These are phyloP conservation scores for Danio aesculapii DNA, from an alignment of 2,797 vertebrate genomes.

Conservation along the genomic window DNA sequence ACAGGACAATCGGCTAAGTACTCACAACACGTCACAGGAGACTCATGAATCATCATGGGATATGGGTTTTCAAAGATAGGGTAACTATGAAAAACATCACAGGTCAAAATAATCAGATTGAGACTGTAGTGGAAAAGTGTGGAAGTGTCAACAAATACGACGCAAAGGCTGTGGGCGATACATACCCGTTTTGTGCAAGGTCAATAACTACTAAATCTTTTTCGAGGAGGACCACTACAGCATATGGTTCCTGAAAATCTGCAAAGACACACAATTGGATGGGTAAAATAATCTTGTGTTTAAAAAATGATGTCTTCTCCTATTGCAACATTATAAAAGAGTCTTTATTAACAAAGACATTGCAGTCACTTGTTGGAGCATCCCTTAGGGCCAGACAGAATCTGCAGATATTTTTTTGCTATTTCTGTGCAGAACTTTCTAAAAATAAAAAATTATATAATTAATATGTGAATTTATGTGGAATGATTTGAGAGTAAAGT, in stretches of 20 bases:
- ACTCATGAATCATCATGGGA: slow-evolving; percentile 96
- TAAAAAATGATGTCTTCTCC: no score
- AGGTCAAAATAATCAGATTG: slow-evolving; percentile 10
- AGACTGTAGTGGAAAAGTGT: slow-evolving; percentile 1
- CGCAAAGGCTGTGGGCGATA: neutral
- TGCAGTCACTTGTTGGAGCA: no score
- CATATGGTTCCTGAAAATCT: slow-evolving; percentile 99
- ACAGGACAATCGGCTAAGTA: slow-evolving; percentile 97
- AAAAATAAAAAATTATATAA: no score
- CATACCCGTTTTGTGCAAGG: slow-evolving; percentile 98
- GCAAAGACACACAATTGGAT: slow-evolving; percentile 44
- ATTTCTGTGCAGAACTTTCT: no score
- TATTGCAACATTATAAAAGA: no score
- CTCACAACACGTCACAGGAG: slow-evolving; percentile 97
- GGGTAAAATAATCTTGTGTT: slow-evolving; percentile 16
- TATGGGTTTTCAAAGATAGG: slow-evolving; percentile 99
- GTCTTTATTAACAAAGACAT: no score
- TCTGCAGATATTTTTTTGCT: no score
- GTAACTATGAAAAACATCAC: slow-evolving; percentile 80
- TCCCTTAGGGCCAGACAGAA: no score
- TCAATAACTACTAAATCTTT: slow-evolving; percentile 99
- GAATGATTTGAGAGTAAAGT: no score
- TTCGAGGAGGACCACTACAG: slow-evolving; percentile 97
- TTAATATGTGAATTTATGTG: no score
- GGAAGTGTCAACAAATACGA: neutral